Evolutionary conservation across 2,888 invertebrate species (phyloP), one percentile per base, ranked within the genome.

Genomic region (Clivina fossor): DNA sequence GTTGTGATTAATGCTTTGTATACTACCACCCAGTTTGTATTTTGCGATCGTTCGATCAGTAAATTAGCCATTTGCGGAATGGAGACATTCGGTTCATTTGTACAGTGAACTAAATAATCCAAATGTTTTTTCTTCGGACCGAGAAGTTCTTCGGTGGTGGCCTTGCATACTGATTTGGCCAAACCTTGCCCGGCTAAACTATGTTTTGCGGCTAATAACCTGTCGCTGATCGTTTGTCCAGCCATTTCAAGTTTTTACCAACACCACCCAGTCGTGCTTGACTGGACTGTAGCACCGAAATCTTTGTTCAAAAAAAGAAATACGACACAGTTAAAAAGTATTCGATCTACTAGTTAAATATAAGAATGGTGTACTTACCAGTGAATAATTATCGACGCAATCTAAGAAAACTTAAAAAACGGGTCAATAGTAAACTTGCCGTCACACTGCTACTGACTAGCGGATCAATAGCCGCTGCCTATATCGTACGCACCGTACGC

Each of bases 61-160:
- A 98, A 81, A 80, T 99, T 98, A 58, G 99, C 99, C 80, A 99
- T 83, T 77, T 98, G 96, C 67, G 99, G 99, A 78, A 99, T 99
- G 60, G 98, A 98, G 58, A 99, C 98, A 78, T 99, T 99, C 58
- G 99, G 97, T 80, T 99, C 99, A 78, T 98, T 97, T 72, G 99
- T 99, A 81, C 99, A 99, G 75, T 98, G 97, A 70, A 99, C 89
- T 77, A 99, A 83, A 85, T 99, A 99, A 79, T 99, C 99, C 77
- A 99, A 87, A 83, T 99, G 99, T 81, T 99, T 99, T 85, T 97
- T 97, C 83, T 99, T 99, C 62, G 99, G 99, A 63, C 95, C 97
- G 78, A 98, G 93, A 80, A 98, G 86, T 82, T 99, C 99, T 83
- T 99, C 99, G 65, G 99, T 99, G 64, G 99, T 99, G 61, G 99